These are phyloP conservation scores for Forbesichthys papilliferus DNA, from an alignment of 2,113 vertebrate genomes.

Conservation along the genomic window DNA sequence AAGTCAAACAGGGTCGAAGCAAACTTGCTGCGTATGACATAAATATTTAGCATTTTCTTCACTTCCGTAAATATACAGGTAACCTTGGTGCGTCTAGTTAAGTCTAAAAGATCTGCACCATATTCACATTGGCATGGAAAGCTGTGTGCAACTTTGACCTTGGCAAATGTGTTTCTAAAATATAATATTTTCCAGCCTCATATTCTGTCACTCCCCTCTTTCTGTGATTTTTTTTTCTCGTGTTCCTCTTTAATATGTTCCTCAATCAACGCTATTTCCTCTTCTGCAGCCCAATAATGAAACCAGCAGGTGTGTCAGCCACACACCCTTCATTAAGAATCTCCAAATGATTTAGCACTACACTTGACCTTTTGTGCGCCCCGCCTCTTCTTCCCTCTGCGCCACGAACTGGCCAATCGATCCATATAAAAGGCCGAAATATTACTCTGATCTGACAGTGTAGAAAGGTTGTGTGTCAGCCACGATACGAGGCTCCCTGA, in stretches of 20 bases:
- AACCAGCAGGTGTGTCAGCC: slow-evolving; percentile 68
- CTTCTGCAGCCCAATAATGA: slow-evolving; percentile 52
- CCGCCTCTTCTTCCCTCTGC: slow-evolving; percentile 54
- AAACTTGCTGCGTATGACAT: slow-evolving; percentile 37
- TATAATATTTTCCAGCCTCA: slow-evolving; percentile 39
- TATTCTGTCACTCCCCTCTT: slow-evolving; percentile 30
- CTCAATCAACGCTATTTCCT: slow-evolving; percentile 44
- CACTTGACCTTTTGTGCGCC: slow-evolving; percentile 72
- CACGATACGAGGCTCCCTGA: slow-evolving; percentile 68
- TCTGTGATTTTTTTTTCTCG: slow-evolving; percentile 16
- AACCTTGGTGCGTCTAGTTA: slow-evolving; percentile 42
- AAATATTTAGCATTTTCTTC: slow-evolving; percentile 40
- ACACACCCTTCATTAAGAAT: slow-evolving; percentile 75
- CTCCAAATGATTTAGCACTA: slow-evolving; percentile 73
- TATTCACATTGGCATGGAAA: slow-evolving; percentile 43
- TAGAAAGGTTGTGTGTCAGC: slow-evolving; percentile 78
- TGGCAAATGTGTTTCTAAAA: slow-evolving; percentile 44
- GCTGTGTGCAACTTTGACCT: slow-evolving; percentile 48
- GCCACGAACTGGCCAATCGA: slow-evolving; percentile 69
- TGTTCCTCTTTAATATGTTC: slow-evolving; percentile 18
- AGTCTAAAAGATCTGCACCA: slow-evolving; percentile 43
- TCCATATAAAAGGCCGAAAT: slow-evolving; percentile 77
- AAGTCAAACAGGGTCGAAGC: slow-evolving; percentile 42
- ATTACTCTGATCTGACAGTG: slow-evolving; percentile 79
- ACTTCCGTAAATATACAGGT: slow-evolving; percentile 17